Evolutionary conservation across 2,113 vertebrate species (phyloP), one percentile per base, ranked within the genome.

Genomic region (Lates calcarifer): DNA sequence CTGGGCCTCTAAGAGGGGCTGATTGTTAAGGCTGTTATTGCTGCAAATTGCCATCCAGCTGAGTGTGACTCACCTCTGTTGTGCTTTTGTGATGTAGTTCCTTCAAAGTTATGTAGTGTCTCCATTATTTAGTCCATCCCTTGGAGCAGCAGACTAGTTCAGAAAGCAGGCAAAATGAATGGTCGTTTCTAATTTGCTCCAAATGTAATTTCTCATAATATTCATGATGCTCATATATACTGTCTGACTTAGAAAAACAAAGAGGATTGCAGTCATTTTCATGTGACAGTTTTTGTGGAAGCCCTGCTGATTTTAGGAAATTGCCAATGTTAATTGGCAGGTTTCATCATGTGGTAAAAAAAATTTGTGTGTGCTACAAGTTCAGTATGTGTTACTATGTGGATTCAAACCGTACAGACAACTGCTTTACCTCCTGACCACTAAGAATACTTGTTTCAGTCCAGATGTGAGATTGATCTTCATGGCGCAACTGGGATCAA

Each of bases 181-280:
- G n/a, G n/a, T n/a, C n/a, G 69, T 67, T 74, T 82, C 72, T 51
- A 79, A 83, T 90, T 83, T 67, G 29, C 56, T 33, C 31, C 14
- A 28, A 87, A 70, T 77, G 31, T 0, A 26, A 47, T 57, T 70
- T 55, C 28, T 80, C 41, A 31, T 31, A 0, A 39, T 26, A 53
- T 35, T 89, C 68, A 82, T 80, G 70, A 79, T 64, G 72, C 28
- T 71, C 58, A 77, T 77, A 26, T 35, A 15, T 15, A 7, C 22
- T 22, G 29, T 64, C 24, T 37, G 58, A 33, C 41, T 39, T 33
- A 57, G 41, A 29, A 75, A 77, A 68, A 71, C n/a, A 75, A 56
- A 75, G 76, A 53, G 8, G 26, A 64, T 29, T 37, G 49, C 60
- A 51, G 39, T 31, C 28, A 15, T 61, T 68, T 74, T 75, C 14